Conservation (phyloP, 2,113 vertebrate species). For the Trichomycterus rosablanca region DNA sequence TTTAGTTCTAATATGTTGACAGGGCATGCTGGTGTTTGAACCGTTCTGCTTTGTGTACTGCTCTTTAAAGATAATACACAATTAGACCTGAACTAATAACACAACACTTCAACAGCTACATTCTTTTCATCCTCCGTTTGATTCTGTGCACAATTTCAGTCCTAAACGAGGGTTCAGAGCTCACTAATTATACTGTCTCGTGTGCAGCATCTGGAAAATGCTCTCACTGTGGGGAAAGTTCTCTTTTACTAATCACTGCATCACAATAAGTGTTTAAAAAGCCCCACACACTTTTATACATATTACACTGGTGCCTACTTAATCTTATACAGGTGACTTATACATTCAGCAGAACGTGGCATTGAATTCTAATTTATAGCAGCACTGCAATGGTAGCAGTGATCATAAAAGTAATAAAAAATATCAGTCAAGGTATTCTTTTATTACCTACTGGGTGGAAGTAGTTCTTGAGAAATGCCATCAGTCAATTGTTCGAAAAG, state of each 20-base stretch:
- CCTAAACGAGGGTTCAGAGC: slow-evolving; percentile 32
- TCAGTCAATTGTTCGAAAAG: no score
- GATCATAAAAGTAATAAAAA: no score
- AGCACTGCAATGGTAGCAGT: background rate
- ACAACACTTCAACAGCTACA: slow-evolving; percentile 12
- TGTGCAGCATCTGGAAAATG: slow-evolving; percentile 10
- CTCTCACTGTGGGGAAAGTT: slow-evolving; percentile 11
- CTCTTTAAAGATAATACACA: background rate
- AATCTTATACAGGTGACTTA: slow-evolving; percentile 3
- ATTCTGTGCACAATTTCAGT: slow-evolving; percentile 31
- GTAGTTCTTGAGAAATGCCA: no score
- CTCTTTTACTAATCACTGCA: slow-evolving; percentile 28
- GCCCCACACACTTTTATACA: slow-evolving; percentile 13
- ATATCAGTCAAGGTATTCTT: no score
- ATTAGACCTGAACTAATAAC: slow-evolving; percentile 3
- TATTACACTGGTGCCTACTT: slow-evolving; percentile 11
- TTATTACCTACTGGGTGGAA: no score
- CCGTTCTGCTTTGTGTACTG: background rate
- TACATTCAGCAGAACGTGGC: slow-evolving; percentile 11
- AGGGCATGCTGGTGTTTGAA: no score
- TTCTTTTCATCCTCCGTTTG: slow-evolving; percentile 23
- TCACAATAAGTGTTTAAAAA: slow-evolving; percentile 18
- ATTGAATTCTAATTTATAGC: slow-evolving; percentile 7
- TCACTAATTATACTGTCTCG: slow-evolving; percentile 33
- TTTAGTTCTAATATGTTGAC: no score